A percentile compares a stretch with the other conserved stretches of the same genome.
Evolutionary conservation across 2,113 vertebrate genomes (phyloP).

Genomic region (Perccottus glenii): DNA sequence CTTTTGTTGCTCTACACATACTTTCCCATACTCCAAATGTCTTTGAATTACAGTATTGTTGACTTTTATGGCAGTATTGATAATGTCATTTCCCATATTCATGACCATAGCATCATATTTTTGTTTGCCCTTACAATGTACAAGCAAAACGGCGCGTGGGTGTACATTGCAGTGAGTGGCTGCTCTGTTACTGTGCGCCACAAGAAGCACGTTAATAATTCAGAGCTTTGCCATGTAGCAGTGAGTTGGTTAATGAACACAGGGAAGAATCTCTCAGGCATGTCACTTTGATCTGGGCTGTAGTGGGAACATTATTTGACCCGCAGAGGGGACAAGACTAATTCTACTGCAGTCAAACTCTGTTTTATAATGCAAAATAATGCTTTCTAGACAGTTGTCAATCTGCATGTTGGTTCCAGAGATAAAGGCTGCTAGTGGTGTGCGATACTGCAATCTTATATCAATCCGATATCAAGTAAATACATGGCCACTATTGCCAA

Average conservation of each 20-base stretch:
- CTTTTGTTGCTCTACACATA: background rate
- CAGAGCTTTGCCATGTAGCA: slow-evolving; percentile 61
- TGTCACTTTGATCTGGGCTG: slow-evolving; percentile 57
- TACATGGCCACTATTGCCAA: no score
- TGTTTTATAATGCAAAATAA: slow-evolving; percentile 7
- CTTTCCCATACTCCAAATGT: background rate
- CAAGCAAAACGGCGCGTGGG: slow-evolving; percentile 21
- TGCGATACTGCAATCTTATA: no score
- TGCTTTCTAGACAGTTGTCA: background rate
- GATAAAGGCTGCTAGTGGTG: no score
- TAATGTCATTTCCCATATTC: background rate
- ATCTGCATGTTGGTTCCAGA: no score
- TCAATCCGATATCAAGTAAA: no score
- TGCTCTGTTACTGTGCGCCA: slow-evolving; percentile 53
- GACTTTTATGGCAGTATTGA: background rate
- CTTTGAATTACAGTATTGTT: background rate
- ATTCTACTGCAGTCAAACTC: slow-evolving; percentile 14
- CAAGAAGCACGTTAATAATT: slow-evolving; percentile 70
- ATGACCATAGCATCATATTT: background rate
- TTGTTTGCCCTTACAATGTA: slow-evolving; percentile 16
- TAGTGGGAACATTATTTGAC: slow-evolving; percentile 35
- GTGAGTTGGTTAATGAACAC: slow-evolving; percentile 62
- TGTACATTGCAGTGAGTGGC: slow-evolving; percentile 38
- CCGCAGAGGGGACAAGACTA: slow-evolving; percentile 14
- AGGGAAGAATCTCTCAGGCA: slow-evolving; percentile 54